Evolutionary conservation across 2,113 vertebrate species (phyloP), one percentile per base, ranked within the genome.

Genomic region (Triplophysa tibetana): DNA sequence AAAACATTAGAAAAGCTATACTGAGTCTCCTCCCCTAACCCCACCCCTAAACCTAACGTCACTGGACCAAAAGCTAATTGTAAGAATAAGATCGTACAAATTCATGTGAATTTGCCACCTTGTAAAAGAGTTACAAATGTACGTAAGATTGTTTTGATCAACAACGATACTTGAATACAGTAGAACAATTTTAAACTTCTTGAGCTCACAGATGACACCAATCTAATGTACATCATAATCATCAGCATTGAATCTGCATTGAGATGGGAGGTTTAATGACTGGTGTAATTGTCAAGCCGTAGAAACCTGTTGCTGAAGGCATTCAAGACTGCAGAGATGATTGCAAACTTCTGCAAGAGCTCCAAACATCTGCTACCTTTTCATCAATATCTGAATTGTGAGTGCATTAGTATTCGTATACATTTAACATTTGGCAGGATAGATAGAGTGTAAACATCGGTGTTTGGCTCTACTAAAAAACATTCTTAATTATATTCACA

Each of bases 211-310:
- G 60, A 65, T 76, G 61, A 76, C 62, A 65, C 43, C 12, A 21
- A 2, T 65, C 62, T 76, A 38, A 65, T 54, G 65, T 17, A 24
- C 61, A 26, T 65, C 6, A 64, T 29, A 52, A 76, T 54, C 45
- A 65, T 43, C 6, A 65, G 74, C 43, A 23, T 29, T 65, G 74
- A 65, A 76, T 76, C 24, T 76, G 45, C 45, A 17, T 38, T 14
- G 45, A 76, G 61, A 76, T 76, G 17, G 61, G 24, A 54, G 12
- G 8, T 75, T 45, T 63, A 63, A 63, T 29, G 41, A 41, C 38
- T 63, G 23, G 14, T 48, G 56, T 75, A 48, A 62, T 23, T 43
- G 70, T 63, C 17, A 56, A 56, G 72, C 70, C n/a, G 29, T 56
- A 63, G 10, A 63, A 29, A 23, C 24, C 61, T 65, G 74, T 52